Base-by-base conservation (phyloP, 2,113 vertebrate species). In the Rafetus swinhoei region DNA sequence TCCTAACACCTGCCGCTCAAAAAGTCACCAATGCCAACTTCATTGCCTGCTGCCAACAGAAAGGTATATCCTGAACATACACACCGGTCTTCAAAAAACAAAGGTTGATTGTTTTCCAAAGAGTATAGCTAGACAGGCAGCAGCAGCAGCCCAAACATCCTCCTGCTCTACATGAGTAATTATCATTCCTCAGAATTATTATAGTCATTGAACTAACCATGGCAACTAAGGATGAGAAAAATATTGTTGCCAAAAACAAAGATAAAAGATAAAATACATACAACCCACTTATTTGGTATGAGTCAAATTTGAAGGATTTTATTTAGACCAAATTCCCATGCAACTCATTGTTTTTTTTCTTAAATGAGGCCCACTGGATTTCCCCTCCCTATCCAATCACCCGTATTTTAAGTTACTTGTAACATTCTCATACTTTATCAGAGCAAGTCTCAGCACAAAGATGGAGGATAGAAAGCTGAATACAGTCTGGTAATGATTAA, bases 371-470 rank as follows among this genome's bases (percentile, higher is more conserved):
- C 54, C 29, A 85, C 81, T 16, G 35, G 29, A 59, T 25, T 15
- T 0, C 0, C n/a, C 79, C 19, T 82, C 24, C 18, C 39, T 0
- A 0, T 22, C 50, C 69, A 69, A 5, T 69, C 65, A 69, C 32
- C 65, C 7, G n/a, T 69, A n/a, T 35, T 69, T 69, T 52, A 65
- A 35, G 15, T 45, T 82, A 69, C 13, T 55, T 3, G 27, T 1
- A 0, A 14, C 35, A 53, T 45, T 19, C 29, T 62, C 2, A 0
- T 0, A 2, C 14, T 29, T 86, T 32, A 56, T 57, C 69, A 82
- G 18, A 56, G 81, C 53, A 82, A 85, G 83, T 52, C 53, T 12
- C 25, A 83, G 82, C 53, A 59, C 79, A 18, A 86, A 69, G 81
- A 86, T 53, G 50, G 56, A 15, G 0, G 0, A 93, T 82, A 0